Evolutionary conservation across 2,113 vertebrate genomes (phyloP).

Genomic region (Phocoena phocoena): DNA sequence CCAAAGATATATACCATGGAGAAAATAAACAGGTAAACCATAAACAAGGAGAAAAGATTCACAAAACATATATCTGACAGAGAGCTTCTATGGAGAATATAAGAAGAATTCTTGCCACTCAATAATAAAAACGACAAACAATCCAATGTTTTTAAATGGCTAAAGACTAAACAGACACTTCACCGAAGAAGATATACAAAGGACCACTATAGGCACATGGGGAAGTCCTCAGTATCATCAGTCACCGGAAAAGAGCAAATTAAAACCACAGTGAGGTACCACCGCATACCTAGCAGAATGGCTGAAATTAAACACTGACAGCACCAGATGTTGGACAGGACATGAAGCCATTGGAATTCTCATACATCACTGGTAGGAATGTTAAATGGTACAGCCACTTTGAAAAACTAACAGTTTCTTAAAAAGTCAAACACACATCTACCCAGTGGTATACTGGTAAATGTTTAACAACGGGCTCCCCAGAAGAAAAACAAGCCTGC

Average conservation of each 20-base stretch:
- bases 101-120: neutral
- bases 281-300: neutral
- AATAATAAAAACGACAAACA: constrained; percentile 4
- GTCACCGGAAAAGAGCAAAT: neutral
- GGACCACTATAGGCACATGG: neutral
- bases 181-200: neutral
- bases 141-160: neutral
- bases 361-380: neutral
- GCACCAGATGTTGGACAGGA: neutral
- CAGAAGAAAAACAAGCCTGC: neutral
- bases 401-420: neutral
- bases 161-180: neutral
- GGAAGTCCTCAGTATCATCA: neutral
- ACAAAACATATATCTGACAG: neutral
- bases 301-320: neutral
- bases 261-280: neutral
- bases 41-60: neutral
- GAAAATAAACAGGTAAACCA: neutral
- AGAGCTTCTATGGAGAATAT: neutral
- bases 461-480: neutral
- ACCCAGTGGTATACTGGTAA: neutral
- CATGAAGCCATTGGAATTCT: neutral
- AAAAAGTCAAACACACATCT: neutral
- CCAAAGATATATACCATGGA: neutral
- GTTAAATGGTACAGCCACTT: neutral